A percentile compares a stretch with the other conserved stretches of the same genome.
These are phyloP conservation scores for Philereme transversata DNA, from an alignment of 2,888 invertebrate genomes.

Conservation along the genomic window DNA sequence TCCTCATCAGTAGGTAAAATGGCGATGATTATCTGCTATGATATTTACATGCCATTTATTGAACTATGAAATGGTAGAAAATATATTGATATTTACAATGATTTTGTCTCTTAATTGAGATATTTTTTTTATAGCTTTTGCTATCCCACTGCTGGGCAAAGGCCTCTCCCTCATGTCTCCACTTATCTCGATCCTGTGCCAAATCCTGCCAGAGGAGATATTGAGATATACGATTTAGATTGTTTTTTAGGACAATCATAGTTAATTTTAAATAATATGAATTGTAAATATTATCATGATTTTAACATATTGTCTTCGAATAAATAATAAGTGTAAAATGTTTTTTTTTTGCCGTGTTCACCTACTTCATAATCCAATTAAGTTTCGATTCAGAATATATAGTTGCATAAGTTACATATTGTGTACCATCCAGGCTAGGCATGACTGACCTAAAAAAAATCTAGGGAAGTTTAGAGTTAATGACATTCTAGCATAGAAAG, in stretches of 20 bases:
- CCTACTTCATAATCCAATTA: background rate
- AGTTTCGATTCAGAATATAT: background rate
- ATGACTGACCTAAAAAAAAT: no score
- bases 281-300: constrained; percentile 50
- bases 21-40: background rate
- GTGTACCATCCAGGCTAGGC: no score
- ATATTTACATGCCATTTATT: constrained; percentile 12
- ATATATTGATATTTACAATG: constrained; percentile 23
- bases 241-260: constrained; percentile 38
- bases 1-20: no score
- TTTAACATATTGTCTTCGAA: constrained; percentile 29
- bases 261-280: constrained; percentile 39
- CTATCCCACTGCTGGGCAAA: no score
- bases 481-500: no score
- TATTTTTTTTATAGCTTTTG: no score
- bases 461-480: no score
- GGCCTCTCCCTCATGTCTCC: no score
- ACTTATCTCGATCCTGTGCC: no score
- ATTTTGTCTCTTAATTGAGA: constrained; percentile 31
- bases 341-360: constrained; percentile 10
- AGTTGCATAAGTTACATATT: background rate
- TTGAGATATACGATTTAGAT: constrained; percentile 22
- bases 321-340: constrained; percentile 34
- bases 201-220: no score
- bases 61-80: constrained; percentile 2